Evolutionary conservation across 2,888 invertebrate species (phyloP).

Genomic region (Dryadula phaetusa): DNA sequence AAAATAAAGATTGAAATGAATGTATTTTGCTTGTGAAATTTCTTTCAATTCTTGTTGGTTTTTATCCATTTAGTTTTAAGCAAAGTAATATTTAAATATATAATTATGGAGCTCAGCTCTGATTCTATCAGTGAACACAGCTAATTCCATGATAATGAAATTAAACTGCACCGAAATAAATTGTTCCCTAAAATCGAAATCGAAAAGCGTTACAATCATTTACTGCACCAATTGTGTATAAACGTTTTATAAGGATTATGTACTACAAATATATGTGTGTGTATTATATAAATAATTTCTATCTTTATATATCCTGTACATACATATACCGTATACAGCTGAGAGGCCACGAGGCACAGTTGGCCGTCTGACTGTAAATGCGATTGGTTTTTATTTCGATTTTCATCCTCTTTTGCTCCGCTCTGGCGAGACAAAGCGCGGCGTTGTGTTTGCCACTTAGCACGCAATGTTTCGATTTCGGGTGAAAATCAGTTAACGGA

Average conservation of each 20-base stretch:
- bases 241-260: constrained; percentile 9
- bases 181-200: constrained; percentile 29
- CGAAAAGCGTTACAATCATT: constrained; percentile 17
- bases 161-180: constrained; percentile 33
- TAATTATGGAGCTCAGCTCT: constrained; percentile 12
- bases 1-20: no score
- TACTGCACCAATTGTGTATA: background rate
- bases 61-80: background rate
- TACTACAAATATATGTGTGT: background rate
- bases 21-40: no score
- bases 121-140: constrained; percentile 30
- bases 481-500: no score
- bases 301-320: no score
- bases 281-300: background rate
- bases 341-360: no score
- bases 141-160: constrained; percentile 30
- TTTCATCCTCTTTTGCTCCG: no score
- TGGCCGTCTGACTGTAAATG: no score
- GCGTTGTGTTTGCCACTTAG: no score
- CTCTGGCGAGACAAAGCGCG: no score
- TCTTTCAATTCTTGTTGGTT: background rate
- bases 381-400: no score
- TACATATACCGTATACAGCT: no score
- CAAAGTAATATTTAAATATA: constrained; percentile 8
- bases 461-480: no score